Base-by-base conservation (phyloP, 2,797 vertebrate species). In the Callimico goeldii region DNA sequence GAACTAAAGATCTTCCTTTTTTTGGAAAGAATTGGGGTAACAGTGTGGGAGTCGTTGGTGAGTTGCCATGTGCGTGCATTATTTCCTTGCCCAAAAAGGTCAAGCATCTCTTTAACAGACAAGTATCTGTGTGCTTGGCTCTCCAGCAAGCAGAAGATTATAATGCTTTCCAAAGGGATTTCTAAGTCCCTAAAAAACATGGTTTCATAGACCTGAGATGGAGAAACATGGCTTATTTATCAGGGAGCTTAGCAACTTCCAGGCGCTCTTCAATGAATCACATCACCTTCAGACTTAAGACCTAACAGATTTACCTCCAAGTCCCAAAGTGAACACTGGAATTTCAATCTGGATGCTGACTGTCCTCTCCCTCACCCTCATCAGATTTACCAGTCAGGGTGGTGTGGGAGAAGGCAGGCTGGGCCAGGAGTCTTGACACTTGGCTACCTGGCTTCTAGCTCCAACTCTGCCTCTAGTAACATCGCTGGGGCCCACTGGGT, bases 271-370 rank as follows among this genome's bases (percentile, higher is more conserved):
- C 90, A 72, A 14, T 58, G 94, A 94, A 80, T 95, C 39, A 70
- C 70, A 9, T 79, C 55, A 77, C 67, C 90, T 95, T 75, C 55
- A 39, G 82, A 87, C 55, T 80, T 64, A 72, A 94, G 61, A 95
- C 77, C 76, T 88, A 76, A 36, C 50, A 92, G 43, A 87, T 94
- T 95, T 82, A 64, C 50, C 96, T 87, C 85, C 76, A 30, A 88
- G 79, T 85, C 48, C 85, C 85, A 88, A 83, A 94, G 93, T 83
- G 95, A 97, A 94, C 87, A 84, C 13, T 81, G 61, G 76, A 58
- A 70, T 90, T 96, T 90, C 81, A 92, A 82, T 58, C 72, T 9
- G 30, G 30, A 64, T 58, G 41, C 73, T 50, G 50, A 15, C 11
- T 70, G 13, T 72, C 50, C 28, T 28, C 36, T 87, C 17, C 52